A percentile compares a stretch with the other conserved stretches of the same genome.
These are phyloP conservation scores for Buathra laborator DNA, from an alignment of 2,888 invertebrate genomes.

Conservation along the genomic window DNA sequence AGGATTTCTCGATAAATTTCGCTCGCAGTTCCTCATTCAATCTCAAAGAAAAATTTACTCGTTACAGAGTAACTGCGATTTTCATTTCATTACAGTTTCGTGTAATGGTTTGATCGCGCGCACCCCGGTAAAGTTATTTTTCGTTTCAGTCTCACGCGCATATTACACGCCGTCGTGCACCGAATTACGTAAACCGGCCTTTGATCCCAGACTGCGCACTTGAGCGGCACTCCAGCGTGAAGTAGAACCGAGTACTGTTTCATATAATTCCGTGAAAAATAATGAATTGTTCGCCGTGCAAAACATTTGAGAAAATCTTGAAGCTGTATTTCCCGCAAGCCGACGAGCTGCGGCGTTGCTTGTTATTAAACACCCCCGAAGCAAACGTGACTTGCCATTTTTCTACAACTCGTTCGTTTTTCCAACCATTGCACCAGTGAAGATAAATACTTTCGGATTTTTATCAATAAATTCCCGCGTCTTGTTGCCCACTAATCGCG, in stretches of 20 bases:
- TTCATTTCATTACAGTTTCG: not conserved
- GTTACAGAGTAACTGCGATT: not conserved
- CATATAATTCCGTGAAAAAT: not conserved
- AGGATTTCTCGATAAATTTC: slow-evolving; percentile 15
- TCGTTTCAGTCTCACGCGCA: not conserved
- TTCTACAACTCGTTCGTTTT: not conserved
- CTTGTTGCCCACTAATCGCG: not conserved
- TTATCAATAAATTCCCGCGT: no score
- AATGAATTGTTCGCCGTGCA: not conserved
- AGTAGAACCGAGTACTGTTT: not conserved
- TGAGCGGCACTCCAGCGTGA: not conserved
- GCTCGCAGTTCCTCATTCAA: not conserved
- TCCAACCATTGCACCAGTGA: not conserved
- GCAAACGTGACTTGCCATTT: not conserved
- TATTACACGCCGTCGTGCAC: not conserved
- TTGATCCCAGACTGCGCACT: not conserved
- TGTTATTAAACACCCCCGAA: not conserved
- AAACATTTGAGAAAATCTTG: not conserved
- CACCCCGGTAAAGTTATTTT: not conserved
- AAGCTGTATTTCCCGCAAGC: not conserved
- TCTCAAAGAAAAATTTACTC: slow-evolving; percentile 20
- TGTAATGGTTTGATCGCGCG: not conserved
- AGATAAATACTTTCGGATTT: not conserved
- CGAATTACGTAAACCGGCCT: not conserved
- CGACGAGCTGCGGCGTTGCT: not conserved